phyloP scores from a whole-genome alignment of 2,797 vertebrate species.

The Neopelma chrysocephalum region DNA sequence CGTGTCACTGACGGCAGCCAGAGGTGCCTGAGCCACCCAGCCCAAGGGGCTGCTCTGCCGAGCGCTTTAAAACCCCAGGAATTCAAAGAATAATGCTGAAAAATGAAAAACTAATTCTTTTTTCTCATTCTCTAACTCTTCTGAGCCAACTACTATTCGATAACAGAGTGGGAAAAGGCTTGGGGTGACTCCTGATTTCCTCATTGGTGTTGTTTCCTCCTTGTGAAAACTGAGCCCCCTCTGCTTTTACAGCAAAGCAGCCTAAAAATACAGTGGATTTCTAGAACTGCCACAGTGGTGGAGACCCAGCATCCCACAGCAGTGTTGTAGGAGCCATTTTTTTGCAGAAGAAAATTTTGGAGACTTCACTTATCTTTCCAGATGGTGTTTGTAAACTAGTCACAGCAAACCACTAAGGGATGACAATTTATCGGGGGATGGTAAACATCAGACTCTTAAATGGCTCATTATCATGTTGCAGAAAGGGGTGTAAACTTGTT shows the following conservation, averaged over 20 bases:
- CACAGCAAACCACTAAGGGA: not conserved
- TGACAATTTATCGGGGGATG: not conserved
- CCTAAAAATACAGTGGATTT: rapidly evolving
- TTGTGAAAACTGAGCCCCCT: not conserved
- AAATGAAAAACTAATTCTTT: not conserved
- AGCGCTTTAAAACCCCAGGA: rapidly evolving
- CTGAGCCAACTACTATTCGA: rapidly evolving
- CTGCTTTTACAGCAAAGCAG: not conserved
- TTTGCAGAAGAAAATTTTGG: not conserved
- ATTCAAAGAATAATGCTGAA: not conserved
- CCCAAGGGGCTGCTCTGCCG: rapidly evolving
- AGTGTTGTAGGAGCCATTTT: rapidly evolving
- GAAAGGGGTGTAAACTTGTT: not conserved
- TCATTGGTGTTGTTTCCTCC: not conserved
- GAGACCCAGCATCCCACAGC: not conserved
- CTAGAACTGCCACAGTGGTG: rapidly evolving
- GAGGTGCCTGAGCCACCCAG: rapidly evolving
- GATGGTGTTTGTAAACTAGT: not conserved
- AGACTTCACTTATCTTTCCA: not conserved
- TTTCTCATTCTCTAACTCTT: not conserved
- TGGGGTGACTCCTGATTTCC: not conserved
- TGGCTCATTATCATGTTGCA: not conserved
- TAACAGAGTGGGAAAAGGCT: not conserved
- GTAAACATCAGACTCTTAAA: not conserved
- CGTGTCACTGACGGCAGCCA: rapidly evolving